A percentile compares a stretch with the other conserved stretches of the same genome.
Evolutionary conservation across 2,113 vertebrate genomes (phyloP).

Genomic region (Oncorhynchus mykiss): DNA sequence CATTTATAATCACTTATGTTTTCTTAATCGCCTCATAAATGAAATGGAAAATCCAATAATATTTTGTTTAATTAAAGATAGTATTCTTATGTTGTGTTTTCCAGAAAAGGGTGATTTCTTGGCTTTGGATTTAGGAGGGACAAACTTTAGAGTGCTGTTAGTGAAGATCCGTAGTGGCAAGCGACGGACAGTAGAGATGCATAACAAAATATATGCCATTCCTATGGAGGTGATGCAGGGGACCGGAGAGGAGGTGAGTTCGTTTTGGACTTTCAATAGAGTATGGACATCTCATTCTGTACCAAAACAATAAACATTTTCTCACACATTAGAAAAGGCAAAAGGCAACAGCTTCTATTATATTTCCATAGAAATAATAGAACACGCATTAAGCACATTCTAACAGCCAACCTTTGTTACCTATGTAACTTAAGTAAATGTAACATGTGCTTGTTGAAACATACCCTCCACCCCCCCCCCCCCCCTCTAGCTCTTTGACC

Average conservation of each 20-base stretch:
- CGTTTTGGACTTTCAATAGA: too few species aligned
- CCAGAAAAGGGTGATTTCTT: constrained; percentile 94
- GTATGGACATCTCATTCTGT: too few species aligned
- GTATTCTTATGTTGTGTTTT: constrained; percentile 5
- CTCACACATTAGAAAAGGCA: too few species aligned
- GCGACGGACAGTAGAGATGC: constrained; percentile 93
- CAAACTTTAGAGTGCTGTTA: constrained; percentile 94
- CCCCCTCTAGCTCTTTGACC: constrained; percentile 87
- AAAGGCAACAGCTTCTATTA: too few species aligned
- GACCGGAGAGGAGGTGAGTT: constrained; percentile 90
- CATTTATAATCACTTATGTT: neutral
- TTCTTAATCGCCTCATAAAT: too few species aligned
- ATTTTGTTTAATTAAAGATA: too few species aligned
- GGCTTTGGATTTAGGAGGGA: constrained; percentile 96
- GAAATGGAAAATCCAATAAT: too few species aligned
- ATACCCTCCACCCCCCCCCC: neutral
- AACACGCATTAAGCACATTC: too few species aligned
- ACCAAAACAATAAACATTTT: too few species aligned
- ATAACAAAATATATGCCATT: constrained; percentile 98
- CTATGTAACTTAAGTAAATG: neutral
- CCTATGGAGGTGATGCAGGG: constrained; percentile 95
- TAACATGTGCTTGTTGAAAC: neutral
- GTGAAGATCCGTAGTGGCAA: constrained; percentile 97
- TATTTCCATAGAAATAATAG: too few species aligned
- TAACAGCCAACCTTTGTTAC: too few species aligned